Conservation (phyloP, 2,797 vertebrate genomes). For the Merluccius polli region DNA sequence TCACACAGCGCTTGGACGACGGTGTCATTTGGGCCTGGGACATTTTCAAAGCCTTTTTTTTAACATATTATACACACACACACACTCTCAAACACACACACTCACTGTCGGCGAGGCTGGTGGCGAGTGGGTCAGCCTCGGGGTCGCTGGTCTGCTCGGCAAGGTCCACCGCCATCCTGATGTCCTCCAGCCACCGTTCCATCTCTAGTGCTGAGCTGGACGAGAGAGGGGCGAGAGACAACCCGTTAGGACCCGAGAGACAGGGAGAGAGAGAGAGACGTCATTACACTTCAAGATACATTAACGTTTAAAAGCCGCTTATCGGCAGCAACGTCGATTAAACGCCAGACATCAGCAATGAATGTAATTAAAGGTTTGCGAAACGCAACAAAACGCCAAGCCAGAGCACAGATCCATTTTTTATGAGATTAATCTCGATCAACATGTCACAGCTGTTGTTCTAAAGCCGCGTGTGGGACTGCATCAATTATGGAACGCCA, state of each 20-base stretch:
- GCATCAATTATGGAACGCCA: too few relatives aligned
- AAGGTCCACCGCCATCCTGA: slow-evolving; percentile 92
- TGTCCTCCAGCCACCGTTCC: slow-evolving; percentile 95
- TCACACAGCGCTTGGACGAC: not conserved
- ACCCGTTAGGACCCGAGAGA: not conserved
- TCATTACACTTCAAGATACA: too few relatives aligned
- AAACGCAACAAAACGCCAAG: too few relatives aligned
- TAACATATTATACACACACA: not conserved
- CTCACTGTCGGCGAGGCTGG: slow-evolving; percentile 86
- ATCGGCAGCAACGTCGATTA: too few relatives aligned
- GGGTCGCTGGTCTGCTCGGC: slow-evolving; percentile 83
- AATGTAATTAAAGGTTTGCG: too few relatives aligned
- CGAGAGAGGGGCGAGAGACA: not conserved
- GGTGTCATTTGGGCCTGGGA: not conserved
- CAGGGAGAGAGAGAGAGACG: not conserved
- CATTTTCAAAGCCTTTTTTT: not conserved
- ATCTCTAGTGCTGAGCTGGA: slow-evolving; percentile 83
- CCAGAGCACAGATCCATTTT: too few relatives aligned
- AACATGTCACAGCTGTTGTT: too few relatives aligned
- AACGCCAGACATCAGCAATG: too few relatives aligned
- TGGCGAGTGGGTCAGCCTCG: slow-evolving; percentile 75
- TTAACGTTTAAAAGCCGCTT: too few relatives aligned
- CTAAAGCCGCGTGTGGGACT: too few relatives aligned
- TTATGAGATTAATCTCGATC: too few relatives aligned
- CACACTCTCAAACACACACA: slow-evolving; percentile 36